Evolutionary conservation across 1,140 invertebrate genomes (phyloP).

Genomic region (Hyles euphorbiae): DNA sequence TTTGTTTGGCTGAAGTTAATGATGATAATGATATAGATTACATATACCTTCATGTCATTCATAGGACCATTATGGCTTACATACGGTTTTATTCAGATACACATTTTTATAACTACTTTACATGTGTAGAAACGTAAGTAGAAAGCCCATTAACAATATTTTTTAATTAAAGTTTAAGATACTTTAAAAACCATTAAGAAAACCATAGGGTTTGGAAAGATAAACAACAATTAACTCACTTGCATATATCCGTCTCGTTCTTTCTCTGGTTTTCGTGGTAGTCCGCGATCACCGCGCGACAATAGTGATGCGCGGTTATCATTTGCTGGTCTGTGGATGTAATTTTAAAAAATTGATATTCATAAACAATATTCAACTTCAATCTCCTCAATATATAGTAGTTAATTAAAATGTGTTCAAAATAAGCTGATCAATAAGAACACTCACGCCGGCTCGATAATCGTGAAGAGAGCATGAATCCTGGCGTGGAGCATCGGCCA

Average conservation of each 20-base stretch:
- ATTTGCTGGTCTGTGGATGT: constrained; percentile 87
- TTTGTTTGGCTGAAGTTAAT: no score
- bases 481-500: constrained; percentile 97
- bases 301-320: constrained; percentile 97
- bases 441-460: constrained; percentile 96
- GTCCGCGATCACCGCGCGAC: constrained; percentile 80
- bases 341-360: constrained; percentile 14
- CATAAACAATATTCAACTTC: neutral
- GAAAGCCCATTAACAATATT: no score
- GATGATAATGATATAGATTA: no score
- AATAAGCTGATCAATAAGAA: neutral
- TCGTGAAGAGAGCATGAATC: constrained; percentile 91
- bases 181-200: no score
- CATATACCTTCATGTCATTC: no score
- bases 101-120: no score
- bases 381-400: constrained; percentile 1
- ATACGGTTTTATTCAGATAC: no score
- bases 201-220: no score
- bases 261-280: constrained; percentile 88
- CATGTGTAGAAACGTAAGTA: no score
- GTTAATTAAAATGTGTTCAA: neutral
- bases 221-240: constrained; percentile 20
- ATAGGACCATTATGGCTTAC: no score
- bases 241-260: constrained; percentile 93
- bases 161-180: no score